phyloP scores from a whole-genome alignment of 2,113 vertebrate species.

The Muscicapa adusta region DNA sequence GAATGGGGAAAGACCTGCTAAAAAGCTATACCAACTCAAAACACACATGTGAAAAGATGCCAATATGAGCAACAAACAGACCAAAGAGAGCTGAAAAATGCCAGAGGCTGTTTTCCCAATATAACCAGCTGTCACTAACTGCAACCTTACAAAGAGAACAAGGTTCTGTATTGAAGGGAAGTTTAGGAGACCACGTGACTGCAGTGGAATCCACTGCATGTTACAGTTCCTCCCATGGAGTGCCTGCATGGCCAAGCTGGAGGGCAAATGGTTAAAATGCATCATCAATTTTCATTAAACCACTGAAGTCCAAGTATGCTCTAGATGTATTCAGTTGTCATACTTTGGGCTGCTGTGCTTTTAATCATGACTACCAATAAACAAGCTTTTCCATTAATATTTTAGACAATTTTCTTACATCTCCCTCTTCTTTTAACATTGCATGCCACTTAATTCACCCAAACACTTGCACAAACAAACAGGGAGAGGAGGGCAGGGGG shows the following conservation, averaged over 20 bases:
- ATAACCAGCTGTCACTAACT: not conserved
- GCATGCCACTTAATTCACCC: not conserved
- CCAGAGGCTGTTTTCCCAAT: not conserved
- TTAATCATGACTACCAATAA: not conserved
- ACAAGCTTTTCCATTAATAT: not conserved
- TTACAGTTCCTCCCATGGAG: not conserved
- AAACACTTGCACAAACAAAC: not conserved
- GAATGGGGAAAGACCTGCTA: not conserved
- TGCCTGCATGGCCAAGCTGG: not conserved
- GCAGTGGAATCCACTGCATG: not conserved
- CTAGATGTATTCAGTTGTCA: not conserved
- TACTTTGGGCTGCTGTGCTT: not conserved
- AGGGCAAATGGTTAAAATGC: not conserved
- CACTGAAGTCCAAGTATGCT: not conserved
- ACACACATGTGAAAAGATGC: not conserved
- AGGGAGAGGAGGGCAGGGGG: too few relatives aligned
- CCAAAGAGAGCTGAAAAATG: not conserved
- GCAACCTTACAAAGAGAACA: not conserved
- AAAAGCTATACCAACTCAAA: not conserved
- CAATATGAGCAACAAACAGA: not conserved
- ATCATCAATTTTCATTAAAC: not conserved
- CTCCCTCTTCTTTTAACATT: not conserved
- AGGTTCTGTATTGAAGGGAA: not conserved
- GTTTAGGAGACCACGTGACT: not conserved
- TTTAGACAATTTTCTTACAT: not conserved